Base-by-base conservation (phyloP, 2,888 invertebrate species). In the Phania funesta region DNA sequence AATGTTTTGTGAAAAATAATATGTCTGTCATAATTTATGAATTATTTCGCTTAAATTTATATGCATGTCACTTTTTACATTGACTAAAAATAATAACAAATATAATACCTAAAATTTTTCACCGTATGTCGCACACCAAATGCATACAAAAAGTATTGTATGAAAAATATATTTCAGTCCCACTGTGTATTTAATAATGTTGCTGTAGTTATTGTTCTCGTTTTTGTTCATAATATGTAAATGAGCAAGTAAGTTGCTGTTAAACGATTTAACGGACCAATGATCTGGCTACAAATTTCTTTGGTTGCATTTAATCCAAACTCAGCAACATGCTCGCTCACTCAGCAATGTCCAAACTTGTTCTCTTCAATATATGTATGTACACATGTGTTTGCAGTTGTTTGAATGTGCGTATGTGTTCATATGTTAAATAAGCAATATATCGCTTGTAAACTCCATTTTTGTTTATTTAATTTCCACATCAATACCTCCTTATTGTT, bases 211-310 rank as follows among this genome's bases (percentile, higher is more conserved):
- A 3, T 32, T 79, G 52, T 65, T 75, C n/a, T 26, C 50, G 8
- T 50, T 67, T 46, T 48, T 82, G 73, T 29, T 70, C 70, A 78
- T 82, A 74, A 78, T 75, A 82, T 82, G 82, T 64, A 82, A 78
- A 78, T 82, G 78, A 78, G 82, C 29, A 65, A 54, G 82, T 35
- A 65, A 54, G 68, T 77, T 64, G 48, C 32, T 60, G 58, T 82
- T 65, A 64, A 82, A 60, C 50, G 70, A 64, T 70, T 70, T 50
- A 74, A 38, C 70, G 82, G 52, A 56, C 74, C 82, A 82, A 82
- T 82, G 65, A 82, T 29, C 60, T 75, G 78, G 50, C 48, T 74
- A 60, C 56, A 44, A 65, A 56, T 56, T 62, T 68, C 70, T 70
- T 82, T 65, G 64, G 50, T 48, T 18, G 26, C 13, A 35, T 65